Base-by-base conservation (phyloP, 2,797 vertebrate genomes). In the Capromys pilorides region DNA sequence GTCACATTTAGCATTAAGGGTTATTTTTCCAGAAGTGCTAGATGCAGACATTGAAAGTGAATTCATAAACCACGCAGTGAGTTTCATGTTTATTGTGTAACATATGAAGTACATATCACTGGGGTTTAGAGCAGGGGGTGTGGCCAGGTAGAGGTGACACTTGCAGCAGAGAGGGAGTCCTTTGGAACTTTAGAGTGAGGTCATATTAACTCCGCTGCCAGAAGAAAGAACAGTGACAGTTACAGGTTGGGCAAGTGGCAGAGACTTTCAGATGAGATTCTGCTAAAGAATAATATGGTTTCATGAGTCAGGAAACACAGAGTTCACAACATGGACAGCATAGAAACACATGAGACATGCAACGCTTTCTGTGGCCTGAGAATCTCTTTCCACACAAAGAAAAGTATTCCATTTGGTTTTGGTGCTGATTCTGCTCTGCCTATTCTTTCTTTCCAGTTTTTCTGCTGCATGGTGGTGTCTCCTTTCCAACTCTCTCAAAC, bases 11-110 rank as follows among this genome's bases (percentile, higher is more conserved):
- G 31, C 6, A n/a, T 73, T 87, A 90, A 36, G 12, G 3, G 73
- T 94, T 36, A 89, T 87, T 90, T 45, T 66, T 89, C 18, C 93
- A 93, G 91, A 85, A 88, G 59, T 80, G 39, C n/a, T 26, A 94
- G 16, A 83, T 71, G 84, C 7, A 87, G 61, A 41, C 41, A 62
- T 86, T 39, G 31, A 31, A 95, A 66, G 64, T 86, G 51, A 94
- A 87, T 83, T 95, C 7, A 80, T 54, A 89, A 94, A 31, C 9
- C 61, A 78, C 87, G 61, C n/a, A n/a, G 78, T 28, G 12, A 87
- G 67, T 80, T 89, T 59, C 82, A 5, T 59, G 36, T 73, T 94
- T 95, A 88, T 85, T 64, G 3, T 73, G 57, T 49, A 80, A 78
- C 51, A 7, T 81, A 91, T 31, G 85, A 94, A 61, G 24, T 45